Percentiles rank a stretch among this genome's conserved stretches.
phyloP scores from a whole-genome alignment of 1,140 invertebrate species.

The Scaptomyza pallida region DNA sequence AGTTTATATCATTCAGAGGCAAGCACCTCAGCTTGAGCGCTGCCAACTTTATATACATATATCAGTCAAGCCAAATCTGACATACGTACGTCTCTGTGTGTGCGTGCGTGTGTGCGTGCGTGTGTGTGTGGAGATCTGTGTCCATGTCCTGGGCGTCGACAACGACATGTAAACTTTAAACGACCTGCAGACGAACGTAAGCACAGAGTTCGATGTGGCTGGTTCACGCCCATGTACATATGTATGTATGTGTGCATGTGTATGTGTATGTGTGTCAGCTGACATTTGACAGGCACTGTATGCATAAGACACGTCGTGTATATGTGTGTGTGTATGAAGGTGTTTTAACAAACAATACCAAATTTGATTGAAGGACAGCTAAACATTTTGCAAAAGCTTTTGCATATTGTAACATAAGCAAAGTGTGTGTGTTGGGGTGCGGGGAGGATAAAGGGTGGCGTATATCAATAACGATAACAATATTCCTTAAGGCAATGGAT shows the following conservation, averaged over 20 bases:
- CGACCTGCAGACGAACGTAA: constrained; percentile 24
- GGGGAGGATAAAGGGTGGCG: too few relatives aligned
- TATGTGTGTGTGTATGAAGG: neutral
- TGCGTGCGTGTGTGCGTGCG: constrained; percentile 1
- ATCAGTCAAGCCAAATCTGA: constrained; percentile 21
- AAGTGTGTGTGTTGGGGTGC: too few relatives aligned
- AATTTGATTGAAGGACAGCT: neutral
- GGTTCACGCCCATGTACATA: constrained; percentile 11
- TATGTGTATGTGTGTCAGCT: constrained; percentile 26
- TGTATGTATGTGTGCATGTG: too few relatives aligned
- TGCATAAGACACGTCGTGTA: constrained; percentile 18
- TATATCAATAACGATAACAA: too few relatives aligned
- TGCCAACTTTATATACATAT: constrained; percentile 39
- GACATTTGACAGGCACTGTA: constrained; percentile 40
- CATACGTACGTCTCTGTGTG: neutral
- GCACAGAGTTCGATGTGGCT: constrained; percentile 11
- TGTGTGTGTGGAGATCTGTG: constrained; percentile 14
- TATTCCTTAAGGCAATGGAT: too few relatives aligned
- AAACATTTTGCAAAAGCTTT: neutral
- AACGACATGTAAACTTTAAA: constrained; percentile 45
- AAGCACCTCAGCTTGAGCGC: constrained; percentile 21
- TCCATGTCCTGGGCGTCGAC: constrained; percentile 26
- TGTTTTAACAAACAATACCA: constrained; percentile 8
- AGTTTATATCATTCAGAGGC: constrained; percentile 75
- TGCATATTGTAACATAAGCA: neutral